Percentiles rank a stretch among this genome's conserved stretches.
phyloP scores from a whole-genome alignment of 2,113 vertebrate species.

The Australoheros scitulus region DNA sequence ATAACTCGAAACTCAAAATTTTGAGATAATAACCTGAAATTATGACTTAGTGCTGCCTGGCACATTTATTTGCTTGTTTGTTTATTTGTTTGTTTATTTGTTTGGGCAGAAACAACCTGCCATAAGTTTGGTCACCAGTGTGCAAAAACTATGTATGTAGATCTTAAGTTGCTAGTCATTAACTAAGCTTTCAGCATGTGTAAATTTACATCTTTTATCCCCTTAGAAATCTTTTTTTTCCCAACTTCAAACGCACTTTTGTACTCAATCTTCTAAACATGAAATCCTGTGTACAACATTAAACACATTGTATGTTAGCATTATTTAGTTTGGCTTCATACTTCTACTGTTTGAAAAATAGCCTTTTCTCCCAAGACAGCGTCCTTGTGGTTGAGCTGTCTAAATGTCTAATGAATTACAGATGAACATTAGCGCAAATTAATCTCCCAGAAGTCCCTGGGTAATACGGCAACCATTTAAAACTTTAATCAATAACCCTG shows the following conservation, averaged over 20 bases:
- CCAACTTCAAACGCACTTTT: background rate
- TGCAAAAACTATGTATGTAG: background rate
- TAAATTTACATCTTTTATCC: background rate
- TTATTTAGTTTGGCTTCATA: slow-evolving; percentile 25
- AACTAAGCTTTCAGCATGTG: background rate
- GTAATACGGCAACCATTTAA: slow-evolving; percentile 98
- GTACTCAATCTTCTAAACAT: background rate
- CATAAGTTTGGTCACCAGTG: background rate
- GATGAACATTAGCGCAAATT: slow-evolving; percentile 98
- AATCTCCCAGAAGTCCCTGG: slow-evolving; percentile 97
- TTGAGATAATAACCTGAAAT: background rate
- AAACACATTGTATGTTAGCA: background rate
- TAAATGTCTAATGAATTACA: slow-evolving; percentile 99
- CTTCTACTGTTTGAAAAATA: slow-evolving; percentile 91
- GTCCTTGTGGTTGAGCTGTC: slow-evolving; percentile 96
- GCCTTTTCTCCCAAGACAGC: slow-evolving; percentile 89
- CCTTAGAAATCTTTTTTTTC: background rate
- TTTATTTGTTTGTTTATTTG: background rate
- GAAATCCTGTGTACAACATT: background rate
- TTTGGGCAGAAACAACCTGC: background rate
- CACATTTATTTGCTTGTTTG: background rate
- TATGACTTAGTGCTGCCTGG: background rate
- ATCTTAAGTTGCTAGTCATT: background rate
- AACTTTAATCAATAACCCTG: slow-evolving; percentile 99
- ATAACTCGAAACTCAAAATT: background rate